A percentile compares a stretch with the other conserved stretches of the same genome.
Evolutionary conservation across 2,888 invertebrate species (phyloP).

Genomic region (Venustoraphidia nigricollis): DNA sequence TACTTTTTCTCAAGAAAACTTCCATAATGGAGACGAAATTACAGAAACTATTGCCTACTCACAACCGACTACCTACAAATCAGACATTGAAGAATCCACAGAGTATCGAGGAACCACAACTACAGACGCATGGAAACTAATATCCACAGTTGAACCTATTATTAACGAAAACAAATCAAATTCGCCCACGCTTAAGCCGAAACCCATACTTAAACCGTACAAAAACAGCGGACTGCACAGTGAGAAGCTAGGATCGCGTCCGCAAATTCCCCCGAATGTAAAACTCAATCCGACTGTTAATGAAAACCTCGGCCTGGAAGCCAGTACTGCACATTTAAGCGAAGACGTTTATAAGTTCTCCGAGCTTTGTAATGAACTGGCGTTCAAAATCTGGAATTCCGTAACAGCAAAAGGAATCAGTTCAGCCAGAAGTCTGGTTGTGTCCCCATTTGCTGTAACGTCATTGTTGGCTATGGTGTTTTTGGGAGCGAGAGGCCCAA

Average conservation of each 20-base stretch:
- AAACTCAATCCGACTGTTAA: slow-evolving; percentile 37
- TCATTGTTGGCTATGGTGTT: slow-evolving; percentile 84
- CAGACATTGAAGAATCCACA: too few relatives aligned
- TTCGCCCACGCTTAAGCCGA: too few relatives aligned
- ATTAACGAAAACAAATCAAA: too few relatives aligned
- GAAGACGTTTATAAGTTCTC: slow-evolving; percentile 64
- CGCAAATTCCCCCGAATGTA: slow-evolving; percentile 26
- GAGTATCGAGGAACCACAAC: background rate
- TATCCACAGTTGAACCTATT: slow-evolving; percentile 4
- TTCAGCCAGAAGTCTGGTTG: slow-evolving; percentile 56
- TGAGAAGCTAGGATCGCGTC: slow-evolving; percentile 7
- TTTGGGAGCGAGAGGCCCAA: slow-evolving; percentile 70
- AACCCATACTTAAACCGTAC: too few relatives aligned
- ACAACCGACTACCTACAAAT: too few relatives aligned
- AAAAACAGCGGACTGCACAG: too few relatives aligned
- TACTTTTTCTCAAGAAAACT: background rate
- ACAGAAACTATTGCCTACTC: too few relatives aligned
- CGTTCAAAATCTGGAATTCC: slow-evolving; percentile 68
- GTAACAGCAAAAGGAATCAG: slow-evolving; percentile 54
- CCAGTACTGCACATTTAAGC: slow-evolving; percentile 53
- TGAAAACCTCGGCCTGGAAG: slow-evolving; percentile 56
- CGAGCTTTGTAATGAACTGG: slow-evolving; percentile 69
- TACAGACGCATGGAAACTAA: slow-evolving; percentile 6
- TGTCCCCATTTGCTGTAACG: slow-evolving; percentile 73
- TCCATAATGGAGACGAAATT: background rate